These are phyloP conservation scores for Arctia plantaginis DNA, from an alignment of 2,888 invertebrate species.

Conservation along the genomic window DNA sequence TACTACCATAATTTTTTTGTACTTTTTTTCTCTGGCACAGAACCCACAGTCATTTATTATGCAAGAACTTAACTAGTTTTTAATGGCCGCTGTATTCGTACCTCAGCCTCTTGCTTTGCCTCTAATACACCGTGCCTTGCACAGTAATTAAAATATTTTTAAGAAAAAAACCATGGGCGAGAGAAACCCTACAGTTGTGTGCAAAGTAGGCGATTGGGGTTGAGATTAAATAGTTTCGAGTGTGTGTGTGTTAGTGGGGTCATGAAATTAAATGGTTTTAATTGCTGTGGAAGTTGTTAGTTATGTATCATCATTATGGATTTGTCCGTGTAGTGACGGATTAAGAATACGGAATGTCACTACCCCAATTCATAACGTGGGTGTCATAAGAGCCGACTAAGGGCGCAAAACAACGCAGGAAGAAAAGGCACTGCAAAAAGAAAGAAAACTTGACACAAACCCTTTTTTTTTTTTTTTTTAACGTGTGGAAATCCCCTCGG, in stretches of 20 bases:
- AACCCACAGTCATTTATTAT: slow-evolving; percentile 51
- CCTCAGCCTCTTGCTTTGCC: slow-evolving; percentile 56
- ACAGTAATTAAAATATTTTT: slow-evolving; percentile 62
- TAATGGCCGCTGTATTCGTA: slow-evolving; percentile 58
- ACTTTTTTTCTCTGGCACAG: slow-evolving; percentile 31
- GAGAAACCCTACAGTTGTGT: slow-evolving; percentile 29
- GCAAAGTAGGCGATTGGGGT: slow-evolving; percentile 17
- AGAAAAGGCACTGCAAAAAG: too few relatives aligned
- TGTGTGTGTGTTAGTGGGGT: background rate
- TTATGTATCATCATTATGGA: too few relatives aligned
- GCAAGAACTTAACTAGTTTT: slow-evolving; percentile 49
- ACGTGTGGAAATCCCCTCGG: too few relatives aligned
- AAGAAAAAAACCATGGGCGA: slow-evolving; percentile 39
- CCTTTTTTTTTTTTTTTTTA: too few relatives aligned
- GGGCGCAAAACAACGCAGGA: too few relatives aligned
- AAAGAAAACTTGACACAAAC: too few relatives aligned
- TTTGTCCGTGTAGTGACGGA: too few relatives aligned
- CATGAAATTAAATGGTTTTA: background rate
- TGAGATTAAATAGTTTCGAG: slow-evolving; percentile 11
- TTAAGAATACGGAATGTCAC: too few relatives aligned
- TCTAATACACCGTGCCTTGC: slow-evolving; percentile 57
- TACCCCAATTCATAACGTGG: too few relatives aligned
- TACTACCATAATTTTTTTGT: background rate
- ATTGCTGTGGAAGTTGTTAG: background rate
- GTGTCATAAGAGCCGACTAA: too few relatives aligned